phyloP scores from a whole-genome alignment of 92 coral and sea anemone genomes.

The Parazoanthus swiftii region DNA sequence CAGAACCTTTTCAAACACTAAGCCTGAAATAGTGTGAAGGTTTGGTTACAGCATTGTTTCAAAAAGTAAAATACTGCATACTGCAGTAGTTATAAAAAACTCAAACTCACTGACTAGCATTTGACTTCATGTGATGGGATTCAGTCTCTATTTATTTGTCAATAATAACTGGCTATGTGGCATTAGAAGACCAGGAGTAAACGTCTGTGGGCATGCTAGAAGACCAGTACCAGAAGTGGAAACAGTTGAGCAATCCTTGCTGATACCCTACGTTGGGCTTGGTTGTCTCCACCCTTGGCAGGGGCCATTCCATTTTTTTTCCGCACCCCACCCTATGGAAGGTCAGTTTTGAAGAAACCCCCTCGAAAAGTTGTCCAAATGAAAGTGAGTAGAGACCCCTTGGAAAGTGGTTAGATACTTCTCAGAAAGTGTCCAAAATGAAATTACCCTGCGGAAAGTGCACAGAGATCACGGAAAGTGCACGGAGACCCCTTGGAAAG shows the following conservation, averaged over 20 bases:
- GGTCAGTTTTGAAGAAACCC: too few species aligned
- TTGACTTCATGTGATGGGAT: not conserved
- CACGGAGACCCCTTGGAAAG: too few species aligned
- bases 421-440: too few species aligned
- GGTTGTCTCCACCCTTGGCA: not conserved
- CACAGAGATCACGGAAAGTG: too few species aligned
- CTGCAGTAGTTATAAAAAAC: not conserved
- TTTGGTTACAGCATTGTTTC: not conserved
- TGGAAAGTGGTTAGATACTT: too few species aligned
- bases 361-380: too few species aligned
- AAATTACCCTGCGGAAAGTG: too few species aligned
- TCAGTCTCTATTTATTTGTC: not conserved
- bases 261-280: not conserved
- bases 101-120: not conserved
- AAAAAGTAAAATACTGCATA: not conserved
- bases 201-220: not conserved
- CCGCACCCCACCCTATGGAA: too few species aligned
- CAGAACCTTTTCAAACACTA: not conserved
- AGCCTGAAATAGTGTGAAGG: not conserved
- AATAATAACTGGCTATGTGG: not conserved
- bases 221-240: not conserved
- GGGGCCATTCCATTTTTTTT: too few species aligned
- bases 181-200: too few species aligned
- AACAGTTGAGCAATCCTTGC: not conserved
- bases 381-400: too few species aligned